Conservation (phyloP, 37 sponge, comb jelly and placozoan species). For the Diacarnus erythraeanus region DNA sequence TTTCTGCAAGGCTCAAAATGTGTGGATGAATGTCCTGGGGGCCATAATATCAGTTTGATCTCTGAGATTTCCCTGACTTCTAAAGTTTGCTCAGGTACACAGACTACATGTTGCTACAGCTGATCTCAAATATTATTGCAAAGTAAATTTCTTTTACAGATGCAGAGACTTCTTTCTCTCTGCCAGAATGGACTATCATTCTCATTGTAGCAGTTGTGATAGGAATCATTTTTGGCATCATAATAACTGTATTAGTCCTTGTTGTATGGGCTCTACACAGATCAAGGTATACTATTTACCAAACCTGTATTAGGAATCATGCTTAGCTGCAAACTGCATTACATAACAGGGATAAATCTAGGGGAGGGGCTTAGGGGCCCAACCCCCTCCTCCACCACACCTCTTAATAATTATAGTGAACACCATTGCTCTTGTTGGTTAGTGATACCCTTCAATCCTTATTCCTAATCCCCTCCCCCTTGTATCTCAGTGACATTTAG, state of each 20-base stretch:
- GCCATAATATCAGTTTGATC: not conserved
- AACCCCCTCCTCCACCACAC: not conserved
- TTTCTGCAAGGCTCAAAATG: constrained; percentile 10
- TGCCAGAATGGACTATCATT: constrained; percentile 56
- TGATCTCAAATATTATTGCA: too few species aligned
- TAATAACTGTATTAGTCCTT: constrained; percentile 7
- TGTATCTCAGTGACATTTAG: too few species aligned
- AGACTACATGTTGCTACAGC: too few species aligned
- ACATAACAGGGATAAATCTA: too few species aligned
- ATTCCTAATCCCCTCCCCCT: too few species aligned
- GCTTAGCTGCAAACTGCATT: too few species aligned
- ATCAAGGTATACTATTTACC: constrained; percentile 22
- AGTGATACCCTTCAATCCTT: too few species aligned
- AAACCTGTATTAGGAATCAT: not conserved
- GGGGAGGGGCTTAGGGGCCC: too few species aligned
- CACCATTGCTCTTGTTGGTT: not conserved
- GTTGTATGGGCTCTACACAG: constrained; percentile 4
- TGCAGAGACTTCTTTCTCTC: not conserved
- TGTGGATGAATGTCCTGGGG: constrained; percentile 2
- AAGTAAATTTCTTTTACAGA: not conserved
- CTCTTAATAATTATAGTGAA: not conserved
- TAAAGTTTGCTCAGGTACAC: too few species aligned
- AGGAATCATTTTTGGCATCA: constrained; percentile 9
- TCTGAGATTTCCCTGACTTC: not conserved
- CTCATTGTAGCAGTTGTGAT: constrained; percentile 42